Conservation (phyloP, 2,797 vertebrate species). For the Darevskia mixta region DNA sequence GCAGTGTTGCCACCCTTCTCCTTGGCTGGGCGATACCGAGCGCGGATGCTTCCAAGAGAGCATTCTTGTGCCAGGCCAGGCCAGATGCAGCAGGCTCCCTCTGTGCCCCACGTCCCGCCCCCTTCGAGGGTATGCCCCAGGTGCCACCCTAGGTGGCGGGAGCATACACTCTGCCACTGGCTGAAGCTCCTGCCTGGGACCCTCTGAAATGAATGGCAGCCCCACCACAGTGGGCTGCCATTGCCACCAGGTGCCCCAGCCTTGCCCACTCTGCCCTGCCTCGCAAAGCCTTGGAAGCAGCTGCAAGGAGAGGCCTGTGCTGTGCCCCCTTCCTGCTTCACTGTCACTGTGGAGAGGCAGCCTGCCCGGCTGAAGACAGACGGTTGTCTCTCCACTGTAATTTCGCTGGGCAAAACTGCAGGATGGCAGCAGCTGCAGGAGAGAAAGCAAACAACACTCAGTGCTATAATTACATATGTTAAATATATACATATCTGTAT, state of each 20-base stretch:
- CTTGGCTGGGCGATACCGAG: too few relatives aligned
- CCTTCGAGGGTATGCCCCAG: too few relatives aligned
- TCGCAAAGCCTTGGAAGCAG: rapidly evolving
- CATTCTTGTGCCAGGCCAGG: too few relatives aligned
- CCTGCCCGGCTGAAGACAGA: neutral
- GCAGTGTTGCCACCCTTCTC: too few relatives aligned
- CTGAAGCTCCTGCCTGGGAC: too few relatives aligned
- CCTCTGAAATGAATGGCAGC: too few relatives aligned
- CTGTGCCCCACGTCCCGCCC: too few relatives aligned
- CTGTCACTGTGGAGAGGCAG: neutral
- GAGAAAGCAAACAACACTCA: constrained; percentile 50
- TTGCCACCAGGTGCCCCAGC: neutral
- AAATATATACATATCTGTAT: neutral
- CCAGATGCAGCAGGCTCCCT: too few relatives aligned
- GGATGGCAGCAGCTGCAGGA: constrained; percentile 47
- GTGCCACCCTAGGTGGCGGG: too few relatives aligned
- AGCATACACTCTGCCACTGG: too few relatives aligned
- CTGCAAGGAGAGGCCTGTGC: neutral
- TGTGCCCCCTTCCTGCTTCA: neutral
- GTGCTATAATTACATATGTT: constrained; percentile 15
- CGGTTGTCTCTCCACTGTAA: constrained; percentile 32
- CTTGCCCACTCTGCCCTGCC: rapidly evolving
- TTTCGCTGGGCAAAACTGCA: constrained; percentile 49
- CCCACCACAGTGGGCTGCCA: neutral
- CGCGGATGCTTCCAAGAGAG: too few relatives aligned